Evolutionary conservation across 2,888 invertebrate species (phyloP).

Genomic region (Lasioglossum zephyrum): DNA sequence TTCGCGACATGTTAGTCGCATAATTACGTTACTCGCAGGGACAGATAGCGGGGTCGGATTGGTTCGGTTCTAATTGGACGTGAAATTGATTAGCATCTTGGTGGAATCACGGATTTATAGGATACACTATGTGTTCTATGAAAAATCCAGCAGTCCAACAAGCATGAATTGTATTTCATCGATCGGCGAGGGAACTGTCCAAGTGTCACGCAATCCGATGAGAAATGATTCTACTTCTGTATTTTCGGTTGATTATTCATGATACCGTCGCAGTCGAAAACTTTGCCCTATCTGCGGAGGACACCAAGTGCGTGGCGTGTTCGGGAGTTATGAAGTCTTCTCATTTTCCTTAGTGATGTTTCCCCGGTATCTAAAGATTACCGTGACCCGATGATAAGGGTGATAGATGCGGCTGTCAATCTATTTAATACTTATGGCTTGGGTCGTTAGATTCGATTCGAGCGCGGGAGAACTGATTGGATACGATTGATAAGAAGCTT

Average conservation of each 20-base stretch:
- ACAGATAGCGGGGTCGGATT: background rate
- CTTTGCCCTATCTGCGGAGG: background rate
- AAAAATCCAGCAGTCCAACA: constrained; percentile 16
- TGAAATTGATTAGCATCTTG: constrained; percentile 19
- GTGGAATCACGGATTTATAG: background rate
- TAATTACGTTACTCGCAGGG: constrained; percentile 20
- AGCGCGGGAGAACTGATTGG: background rate
- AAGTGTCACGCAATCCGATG: constrained; percentile 14
- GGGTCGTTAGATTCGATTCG: background rate
- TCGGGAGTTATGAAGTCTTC: constrained; percentile 33
- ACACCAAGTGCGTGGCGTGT: constrained; percentile 10
- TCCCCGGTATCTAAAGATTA: constrained; percentile 20
- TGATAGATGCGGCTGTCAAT: background rate
- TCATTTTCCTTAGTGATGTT: constrained; percentile 55
- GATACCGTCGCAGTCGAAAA: constrained; percentile 25
- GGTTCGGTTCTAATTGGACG: constrained; percentile 4
- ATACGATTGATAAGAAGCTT: background rate
- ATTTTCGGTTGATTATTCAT: constrained; percentile 30
- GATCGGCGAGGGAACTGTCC: background rate
- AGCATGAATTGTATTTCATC: constrained; percentile 1
- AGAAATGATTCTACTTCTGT: constrained; percentile 9
- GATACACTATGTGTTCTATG: background rate
- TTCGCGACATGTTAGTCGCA: background rate
- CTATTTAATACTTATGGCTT: background rate
- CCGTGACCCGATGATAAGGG: background rate